These are phyloP conservation scores for Eledone cirrhosa DNA, from an alignment of 2,888 invertebrate species.

Conservation along the genomic window DNA sequence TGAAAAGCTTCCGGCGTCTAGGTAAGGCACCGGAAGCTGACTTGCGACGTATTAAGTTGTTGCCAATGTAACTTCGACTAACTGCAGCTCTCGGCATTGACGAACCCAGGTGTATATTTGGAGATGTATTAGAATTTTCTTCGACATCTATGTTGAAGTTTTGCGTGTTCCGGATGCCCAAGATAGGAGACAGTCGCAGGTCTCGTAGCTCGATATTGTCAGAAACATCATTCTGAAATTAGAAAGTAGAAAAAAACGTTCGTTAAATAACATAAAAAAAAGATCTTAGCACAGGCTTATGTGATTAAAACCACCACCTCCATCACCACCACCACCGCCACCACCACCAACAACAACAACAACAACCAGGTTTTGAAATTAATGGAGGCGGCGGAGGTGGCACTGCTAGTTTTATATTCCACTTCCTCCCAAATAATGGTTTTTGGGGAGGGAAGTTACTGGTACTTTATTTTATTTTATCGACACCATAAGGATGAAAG, in stretches of 20 bases:
- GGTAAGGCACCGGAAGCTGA: conserved; percentile 42
- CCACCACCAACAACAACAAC: too few species aligned
- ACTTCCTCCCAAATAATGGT: too few species aligned
- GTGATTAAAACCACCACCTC: too few species aligned
- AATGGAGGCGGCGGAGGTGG: too few species aligned
- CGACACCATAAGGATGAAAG: too few species aligned
- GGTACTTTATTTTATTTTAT: too few species aligned
- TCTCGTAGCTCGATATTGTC: conserved; percentile 84
- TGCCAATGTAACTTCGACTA: conserved; percentile 51
- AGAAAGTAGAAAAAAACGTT: neutral
- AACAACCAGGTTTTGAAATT: too few species aligned
- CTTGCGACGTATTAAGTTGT: conserved; percentile 49
- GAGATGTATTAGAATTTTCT: conserved; percentile 38
- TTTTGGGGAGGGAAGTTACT: too few species aligned
- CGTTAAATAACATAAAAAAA: too few species aligned
- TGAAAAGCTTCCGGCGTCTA: conserved; percentile 50
- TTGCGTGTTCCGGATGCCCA: conserved; percentile 73
- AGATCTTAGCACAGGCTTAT: too few species aligned
- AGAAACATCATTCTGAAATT: conserved; percentile 39
- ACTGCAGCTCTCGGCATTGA: conserved; percentile 53
- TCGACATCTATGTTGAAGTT: conserved; percentile 55
- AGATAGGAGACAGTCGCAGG: conserved; percentile 84
- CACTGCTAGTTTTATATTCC: too few species aligned
- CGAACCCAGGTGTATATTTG: conserved; percentile 52
- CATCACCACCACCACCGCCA: too few species aligned